phyloP scores from a whole-genome alignment of 2,113 vertebrate species.

The Mormyrus iriodes region DNA sequence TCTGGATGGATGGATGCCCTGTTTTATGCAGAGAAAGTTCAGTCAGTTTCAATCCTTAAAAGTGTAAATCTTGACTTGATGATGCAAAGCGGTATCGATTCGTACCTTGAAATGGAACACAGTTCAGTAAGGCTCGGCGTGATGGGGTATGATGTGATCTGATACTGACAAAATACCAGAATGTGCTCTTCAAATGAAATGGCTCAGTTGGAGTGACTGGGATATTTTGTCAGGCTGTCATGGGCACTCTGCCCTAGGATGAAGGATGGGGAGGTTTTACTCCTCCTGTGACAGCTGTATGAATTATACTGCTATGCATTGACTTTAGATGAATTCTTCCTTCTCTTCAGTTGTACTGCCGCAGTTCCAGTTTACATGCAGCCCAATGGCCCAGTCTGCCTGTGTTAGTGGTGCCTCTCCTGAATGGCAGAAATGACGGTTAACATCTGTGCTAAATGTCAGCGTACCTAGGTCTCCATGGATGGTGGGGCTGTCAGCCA shows the following conservation, averaged over 20 bases:
- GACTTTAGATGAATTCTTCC: not conserved
- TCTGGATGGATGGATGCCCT: not conserved
- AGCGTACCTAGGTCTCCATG: not conserved
- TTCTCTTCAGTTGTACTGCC: not conserved
- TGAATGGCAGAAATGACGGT: not conserved
- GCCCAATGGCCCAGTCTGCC: not conserved
- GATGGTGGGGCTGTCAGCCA: slow-evolving; percentile 11
- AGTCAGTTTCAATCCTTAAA: not conserved
- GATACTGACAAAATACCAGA: not conserved
- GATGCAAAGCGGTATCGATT: not conserved
- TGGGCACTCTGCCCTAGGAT: not conserved
- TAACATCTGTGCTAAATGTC: not conserved
- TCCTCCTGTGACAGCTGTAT: not conserved
- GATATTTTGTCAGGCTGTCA: not conserved
- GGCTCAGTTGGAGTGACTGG: not conserved
- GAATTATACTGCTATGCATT: not conserved
- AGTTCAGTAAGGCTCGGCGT: not conserved
- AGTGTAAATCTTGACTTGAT: slow-evolving; percentile 2
- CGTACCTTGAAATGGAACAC: slow-evolving; percentile 5
- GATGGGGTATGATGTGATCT: not conserved
- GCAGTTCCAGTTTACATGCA: not conserved
- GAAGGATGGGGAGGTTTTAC: not conserved
- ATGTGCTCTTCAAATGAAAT: not conserved
- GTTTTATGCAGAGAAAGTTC: not conserved
- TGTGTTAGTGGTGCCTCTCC: not conserved